phyloP scores from a whole-genome alignment of 2,113 vertebrate species.

The Oxygymnocypris stewartii region DNA sequence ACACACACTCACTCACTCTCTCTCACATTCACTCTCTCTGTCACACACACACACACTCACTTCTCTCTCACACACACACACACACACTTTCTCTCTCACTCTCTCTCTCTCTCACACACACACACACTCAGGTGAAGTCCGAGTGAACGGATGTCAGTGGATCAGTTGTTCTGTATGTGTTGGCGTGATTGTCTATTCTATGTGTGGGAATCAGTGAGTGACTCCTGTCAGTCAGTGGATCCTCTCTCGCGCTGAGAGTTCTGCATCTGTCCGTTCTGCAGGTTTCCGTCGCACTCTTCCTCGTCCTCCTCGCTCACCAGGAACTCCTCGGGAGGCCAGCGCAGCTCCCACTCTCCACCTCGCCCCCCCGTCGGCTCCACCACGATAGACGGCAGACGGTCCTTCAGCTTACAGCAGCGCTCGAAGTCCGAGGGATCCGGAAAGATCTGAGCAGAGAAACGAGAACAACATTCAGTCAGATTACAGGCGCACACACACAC shows the following conservation, averaged over 20 bases:
- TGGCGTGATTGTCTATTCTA: background rate
- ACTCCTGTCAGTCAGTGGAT: slow-evolving; percentile 49
- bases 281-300: slow-evolving; percentile 72
- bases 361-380: slow-evolving; percentile 93
- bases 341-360: slow-evolving; percentile 94
- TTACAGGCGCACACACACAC: background rate
- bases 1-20: no score
- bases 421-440: slow-evolving; percentile 95
- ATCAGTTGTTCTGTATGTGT: background rate
- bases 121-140: no score
- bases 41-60: no score
- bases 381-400: slow-evolving; percentile 94
- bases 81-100: no score
- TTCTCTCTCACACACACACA: no score
- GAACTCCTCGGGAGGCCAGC: slow-evolving; percentile 96
- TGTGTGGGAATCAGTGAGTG: slow-evolving; percentile 17
- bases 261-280: slow-evolving; percentile 70
- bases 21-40: no score
- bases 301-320: slow-evolving; percentile 83
- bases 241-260: slow-evolving; percentile 69
- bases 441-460: slow-evolving; percentile 82
- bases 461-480: background rate
- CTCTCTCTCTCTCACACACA: no score
- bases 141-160: background rate
- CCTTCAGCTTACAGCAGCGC: slow-evolving; percentile 95